Evolutionary conservation across 2,888 invertebrate genomes (phyloP), one percentile per base, ranked within the genome.

Genomic region (Brachyptera risi): DNA sequence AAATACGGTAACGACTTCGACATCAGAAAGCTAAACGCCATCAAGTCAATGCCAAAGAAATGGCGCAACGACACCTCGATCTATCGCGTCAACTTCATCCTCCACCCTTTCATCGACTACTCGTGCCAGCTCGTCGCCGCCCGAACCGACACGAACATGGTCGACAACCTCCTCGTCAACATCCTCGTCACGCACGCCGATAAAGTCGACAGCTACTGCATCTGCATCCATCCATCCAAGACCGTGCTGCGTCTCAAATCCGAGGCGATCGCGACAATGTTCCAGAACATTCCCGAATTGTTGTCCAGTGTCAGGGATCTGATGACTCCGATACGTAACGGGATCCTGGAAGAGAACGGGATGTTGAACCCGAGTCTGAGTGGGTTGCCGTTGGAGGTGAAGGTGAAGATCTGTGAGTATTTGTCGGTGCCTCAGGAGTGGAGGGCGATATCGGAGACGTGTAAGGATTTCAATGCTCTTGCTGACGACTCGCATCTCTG

Each of bases 141-240:
- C 23, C 9, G 15, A 26, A 15, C 17, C 31, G 31, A 27, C 17
- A 24, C 24, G 15, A 17, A 27, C 50, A 5, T 26, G 26, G 31
- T 26, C 15, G 50, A 51, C 50, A 51, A 31, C 31, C 50, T 51
- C n/a, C 26, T 51, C 5, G 50, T 51, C 1, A 51, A 51, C 31
- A 15, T 51, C 15, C 27, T 51, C 4, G 50, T 51, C 3, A 24
- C 13, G 27, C 17, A 7, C 27, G 26, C 27, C n/a, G n/a, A n/a
- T n/a, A n/a, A n/a, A n/a, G 50, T 7, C 27, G 5, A n/a, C 50
- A 17, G 50, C 17, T 15, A 17, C 11, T 4, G 31, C 31, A 27
- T 51, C 31, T 5, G 27, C 50, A 27, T 51, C 27, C 50, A 51
- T 3, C 50, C 50, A 7, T 51, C 50, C n/a, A 26, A 26, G 5